phyloP scores from a whole-genome alignment of 2,113 vertebrate species.

The Abramis brama region DNA sequence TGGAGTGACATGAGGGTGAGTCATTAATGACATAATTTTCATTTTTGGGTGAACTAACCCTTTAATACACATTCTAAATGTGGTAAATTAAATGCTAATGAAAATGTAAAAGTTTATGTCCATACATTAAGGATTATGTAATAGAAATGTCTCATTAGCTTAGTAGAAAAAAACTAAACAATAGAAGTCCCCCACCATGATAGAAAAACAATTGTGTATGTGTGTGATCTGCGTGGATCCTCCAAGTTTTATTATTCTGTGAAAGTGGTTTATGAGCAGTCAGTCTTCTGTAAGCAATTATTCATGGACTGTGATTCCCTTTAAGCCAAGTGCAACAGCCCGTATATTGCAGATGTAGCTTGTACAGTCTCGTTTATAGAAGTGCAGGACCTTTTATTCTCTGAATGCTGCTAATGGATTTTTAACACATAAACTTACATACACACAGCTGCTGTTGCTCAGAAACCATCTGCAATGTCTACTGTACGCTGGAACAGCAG shows the following conservation, averaged over 20 bases:
- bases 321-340: conserved; percentile 18
- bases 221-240: neutral
- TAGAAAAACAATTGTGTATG: neutral
- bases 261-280: conserved; percentile 15
- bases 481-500: conserved; percentile 9
- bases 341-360: conserved; percentile 23
- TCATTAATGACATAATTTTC: no score
- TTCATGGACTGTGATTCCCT: conserved; percentile 24
- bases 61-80: neutral
- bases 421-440: conserved; percentile 2
- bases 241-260: conserved; percentile 19
- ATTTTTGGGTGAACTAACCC: no score
- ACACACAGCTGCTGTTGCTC: conserved; percentile 21
- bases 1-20: no score
- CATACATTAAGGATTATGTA: neutral
- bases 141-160: neutral
- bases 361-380: conserved; percentile 5
- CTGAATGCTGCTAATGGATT: conserved; percentile 33
- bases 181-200: neutral
- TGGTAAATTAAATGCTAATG: neutral
- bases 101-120: neutral
- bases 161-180: neutral
- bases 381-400: conserved; percentile 16
- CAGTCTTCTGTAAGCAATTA: conserved; percentile 25
- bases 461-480: conserved; percentile 26